phyloP scores from a whole-genome alignment of 2,797 vertebrate species.

The Xenops minutus region DNA sequence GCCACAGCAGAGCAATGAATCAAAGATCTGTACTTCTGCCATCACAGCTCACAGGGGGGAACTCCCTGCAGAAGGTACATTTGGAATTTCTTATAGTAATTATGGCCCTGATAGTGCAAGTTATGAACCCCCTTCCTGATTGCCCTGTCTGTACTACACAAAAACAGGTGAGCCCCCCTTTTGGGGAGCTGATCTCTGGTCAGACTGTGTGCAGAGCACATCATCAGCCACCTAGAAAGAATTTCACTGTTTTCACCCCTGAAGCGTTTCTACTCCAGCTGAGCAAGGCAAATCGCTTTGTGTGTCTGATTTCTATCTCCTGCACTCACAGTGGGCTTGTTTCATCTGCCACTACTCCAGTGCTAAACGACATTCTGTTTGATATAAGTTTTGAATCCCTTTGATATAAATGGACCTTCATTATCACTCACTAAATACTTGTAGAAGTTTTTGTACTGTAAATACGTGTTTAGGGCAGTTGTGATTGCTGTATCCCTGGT shows the following conservation, averaged over 20 bases:
- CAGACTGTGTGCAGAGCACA: background rate
- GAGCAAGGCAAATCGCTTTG: constrained; percentile 4
- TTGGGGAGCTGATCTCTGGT: background rate
- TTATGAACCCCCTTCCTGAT: background rate
- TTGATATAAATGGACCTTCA: background rate
- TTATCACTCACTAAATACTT: background rate
- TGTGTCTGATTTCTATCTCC: background rate
- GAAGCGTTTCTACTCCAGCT: constrained; percentile 5
- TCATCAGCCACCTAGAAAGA: background rate
- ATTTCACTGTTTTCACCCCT: background rate
- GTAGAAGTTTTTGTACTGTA: background rate
- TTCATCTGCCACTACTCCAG: background rate
- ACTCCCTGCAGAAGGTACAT: background rate
- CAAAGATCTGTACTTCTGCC: background rate
- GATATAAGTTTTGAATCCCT: background rate
- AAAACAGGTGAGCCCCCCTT: background rate
- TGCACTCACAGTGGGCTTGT: background rate
- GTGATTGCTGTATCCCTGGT: background rate
- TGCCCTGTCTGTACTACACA: background rate
- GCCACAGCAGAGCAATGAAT: background rate
- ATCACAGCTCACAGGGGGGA: background rate
- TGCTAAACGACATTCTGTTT: too few species aligned
- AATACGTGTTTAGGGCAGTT: background rate
- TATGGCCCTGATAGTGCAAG: background rate
- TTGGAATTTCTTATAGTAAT: background rate